phyloP scores from a whole-genome alignment of 2,888 invertebrate species.

The Saturnia pavonia region DNA sequence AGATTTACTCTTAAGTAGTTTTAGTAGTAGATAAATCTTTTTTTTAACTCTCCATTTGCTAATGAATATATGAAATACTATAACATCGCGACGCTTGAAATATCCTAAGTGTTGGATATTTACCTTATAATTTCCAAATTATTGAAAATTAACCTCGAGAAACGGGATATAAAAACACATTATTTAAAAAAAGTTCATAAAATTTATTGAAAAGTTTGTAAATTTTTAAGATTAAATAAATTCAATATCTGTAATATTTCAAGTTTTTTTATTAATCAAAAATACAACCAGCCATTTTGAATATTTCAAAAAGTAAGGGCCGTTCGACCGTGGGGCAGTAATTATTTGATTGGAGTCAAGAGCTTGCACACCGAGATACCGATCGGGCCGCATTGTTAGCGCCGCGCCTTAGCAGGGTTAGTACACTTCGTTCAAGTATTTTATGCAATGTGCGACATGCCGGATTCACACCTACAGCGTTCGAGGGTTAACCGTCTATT shows the following conservation, averaged over 20 bases:
- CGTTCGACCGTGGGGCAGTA: constrained; percentile 78
- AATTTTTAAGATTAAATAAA: no score
- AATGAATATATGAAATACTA: no score
- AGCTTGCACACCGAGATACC: constrained; percentile 77
- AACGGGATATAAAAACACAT: no score
- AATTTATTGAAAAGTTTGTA: no score
- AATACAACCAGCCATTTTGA: constrained; percentile 72
- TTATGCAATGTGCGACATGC: constrained; percentile 63
- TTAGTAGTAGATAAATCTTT: no score
- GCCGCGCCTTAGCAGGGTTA: constrained; percentile 52
- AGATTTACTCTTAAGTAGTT: neutral
- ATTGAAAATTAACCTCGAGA: no score
- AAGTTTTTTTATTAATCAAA: neutral
- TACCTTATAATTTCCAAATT: no score
- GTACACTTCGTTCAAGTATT: constrained; percentile 51
- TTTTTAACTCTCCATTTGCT: no score
- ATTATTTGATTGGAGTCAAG: constrained; percentile 81
- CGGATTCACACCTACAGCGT: constrained; percentile 69
- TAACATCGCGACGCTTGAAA: no score
- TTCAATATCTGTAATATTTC: neutral
- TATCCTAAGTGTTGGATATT: no score
- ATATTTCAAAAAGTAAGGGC: constrained; percentile 70
- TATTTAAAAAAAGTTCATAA: no score
- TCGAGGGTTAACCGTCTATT: constrained; percentile 70
- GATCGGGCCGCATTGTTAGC: constrained; percentile 61